Evolutionary conservation across 2,113 vertebrate genomes (phyloP), one percentile per base, ranked within the genome.

Genomic region (Cathartes aura): DNA sequence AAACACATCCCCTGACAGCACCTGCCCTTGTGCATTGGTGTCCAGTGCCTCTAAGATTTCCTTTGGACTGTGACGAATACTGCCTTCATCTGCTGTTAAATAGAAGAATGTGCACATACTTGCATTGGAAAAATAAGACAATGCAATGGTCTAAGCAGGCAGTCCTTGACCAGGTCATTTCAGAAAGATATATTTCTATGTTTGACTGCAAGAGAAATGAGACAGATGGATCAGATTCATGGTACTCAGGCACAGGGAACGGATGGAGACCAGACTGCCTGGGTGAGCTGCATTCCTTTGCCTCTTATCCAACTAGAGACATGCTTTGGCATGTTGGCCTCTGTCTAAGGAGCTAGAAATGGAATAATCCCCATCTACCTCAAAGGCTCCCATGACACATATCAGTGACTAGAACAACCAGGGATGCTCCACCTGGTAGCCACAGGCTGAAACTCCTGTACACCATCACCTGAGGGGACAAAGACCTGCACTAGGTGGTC

Each of bases 391-490:
- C 23, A 12, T 32, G 50, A 38, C 45, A 70, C 32, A 27, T 29
- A 50, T 60, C 63, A 50, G 58, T 76, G 59, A 55, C 30, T 50
- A 45, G 43, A 59, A 60, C 38, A 53, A 27, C 26, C 45, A 50
- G 58, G 45, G 63, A n/a, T 21, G 32, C 26, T 48, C 59, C 24
- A 59, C 27, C 12, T 32, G 23, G 20, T 6, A 66, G 40, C 63
- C 1, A 1, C 27, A 52, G 32, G 47, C 63, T 59, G 42, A 53
- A 60, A 34, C 23, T 89, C 47, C 42, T 73, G 20, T 27, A 36
- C 0, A 0, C 32, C n/a, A 50, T 22, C 52, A 43, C 66, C 58
- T 22, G n/a, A 56, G 40, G 67, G 55, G 34, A 62, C 47, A 42
- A 42, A n/a, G 60, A 91, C 42, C 32, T 36, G 12, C 58, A 29